A percentile compares a stretch with the other conserved stretches of the same genome.
Conservation (phyloP, 1,140 invertebrate genomes). For the Diorhabda elongata region DNA sequence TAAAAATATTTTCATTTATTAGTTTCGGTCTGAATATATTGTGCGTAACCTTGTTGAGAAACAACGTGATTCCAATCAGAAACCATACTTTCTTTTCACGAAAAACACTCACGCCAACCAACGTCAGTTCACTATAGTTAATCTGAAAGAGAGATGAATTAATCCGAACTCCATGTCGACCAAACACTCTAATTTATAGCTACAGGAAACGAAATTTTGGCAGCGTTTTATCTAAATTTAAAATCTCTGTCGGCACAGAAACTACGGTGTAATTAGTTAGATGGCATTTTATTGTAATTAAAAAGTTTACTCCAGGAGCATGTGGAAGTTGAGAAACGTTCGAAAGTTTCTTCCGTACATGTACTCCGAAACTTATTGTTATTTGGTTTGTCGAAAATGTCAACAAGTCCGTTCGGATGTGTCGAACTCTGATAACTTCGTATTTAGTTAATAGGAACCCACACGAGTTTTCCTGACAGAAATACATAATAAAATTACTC, state of each 20-base stretch:
- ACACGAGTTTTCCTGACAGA: background rate
- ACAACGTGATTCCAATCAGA: background rate
- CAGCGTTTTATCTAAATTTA: slow-evolving; percentile 46
- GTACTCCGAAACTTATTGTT: background rate
- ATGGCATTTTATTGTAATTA: slow-evolving; percentile 44
- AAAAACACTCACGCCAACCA: slow-evolving; percentile 39
- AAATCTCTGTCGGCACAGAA: slow-evolving; percentile 42
- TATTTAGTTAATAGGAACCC: slow-evolving; percentile 2
- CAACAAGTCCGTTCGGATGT: background rate
- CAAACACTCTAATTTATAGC: slow-evolving; percentile 41
- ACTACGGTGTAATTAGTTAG: slow-evolving; percentile 40
- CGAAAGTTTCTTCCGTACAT: background rate
- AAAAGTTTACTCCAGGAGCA: slow-evolving; percentile 31
- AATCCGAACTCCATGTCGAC: slow-evolving; percentile 43
- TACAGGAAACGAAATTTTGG: slow-evolving; percentile 45
- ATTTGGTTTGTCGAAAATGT: background rate
- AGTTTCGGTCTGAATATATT: too few species aligned
- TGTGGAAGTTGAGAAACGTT: background rate
- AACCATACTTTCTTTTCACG: slow-evolving; percentile 27
- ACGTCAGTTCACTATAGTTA: slow-evolving; percentile 43
- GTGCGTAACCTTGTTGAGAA: background rate
- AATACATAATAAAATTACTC: background rate
- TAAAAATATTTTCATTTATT: too few species aligned
- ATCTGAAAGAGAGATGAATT: slow-evolving; percentile 45
- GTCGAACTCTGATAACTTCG: background rate